phyloP scores from a whole-genome alignment of 2,113 vertebrate species.

The Ammospiza caudacuta region DNA sequence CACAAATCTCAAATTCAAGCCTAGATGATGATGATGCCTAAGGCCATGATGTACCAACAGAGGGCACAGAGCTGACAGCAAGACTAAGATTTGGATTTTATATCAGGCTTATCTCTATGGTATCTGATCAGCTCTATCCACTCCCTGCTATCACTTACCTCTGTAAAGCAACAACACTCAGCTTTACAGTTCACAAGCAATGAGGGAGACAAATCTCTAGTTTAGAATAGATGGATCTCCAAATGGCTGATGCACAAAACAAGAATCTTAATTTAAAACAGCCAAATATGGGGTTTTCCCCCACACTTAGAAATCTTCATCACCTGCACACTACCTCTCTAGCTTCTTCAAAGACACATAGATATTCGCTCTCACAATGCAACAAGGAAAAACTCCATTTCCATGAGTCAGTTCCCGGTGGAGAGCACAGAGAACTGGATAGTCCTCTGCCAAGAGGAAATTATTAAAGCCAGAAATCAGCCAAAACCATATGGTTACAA shows the following conservation, averaged over 20 bases:
- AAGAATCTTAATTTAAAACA: neutral
- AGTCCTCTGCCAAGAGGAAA: conserved; percentile 4
- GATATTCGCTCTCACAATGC: accelerated
- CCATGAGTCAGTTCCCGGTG: neutral
- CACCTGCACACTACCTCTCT: neutral
- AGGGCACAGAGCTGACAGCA: neutral
- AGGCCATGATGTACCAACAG: neutral
- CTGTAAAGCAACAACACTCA: neutral
- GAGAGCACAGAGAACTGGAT: neutral
- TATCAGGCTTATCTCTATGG: neutral
- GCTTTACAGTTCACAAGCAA: neutral
- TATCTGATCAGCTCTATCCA: neutral
- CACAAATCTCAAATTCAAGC: neutral
- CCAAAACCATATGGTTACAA: neutral
- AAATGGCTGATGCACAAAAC: neutral
- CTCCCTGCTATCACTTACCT: neutral
- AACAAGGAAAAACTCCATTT: neutral
- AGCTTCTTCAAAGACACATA: neutral
- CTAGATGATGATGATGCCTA: neutral
- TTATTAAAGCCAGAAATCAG: neutral
- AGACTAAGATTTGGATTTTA: neutral
- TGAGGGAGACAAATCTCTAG: neutral
- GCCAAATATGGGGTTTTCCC: neutral
- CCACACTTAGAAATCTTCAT: neutral
- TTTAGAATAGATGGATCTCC: neutral